Conservation (phyloP, 2,797 vertebrate genomes). For the Mus minutoides region DNA sequence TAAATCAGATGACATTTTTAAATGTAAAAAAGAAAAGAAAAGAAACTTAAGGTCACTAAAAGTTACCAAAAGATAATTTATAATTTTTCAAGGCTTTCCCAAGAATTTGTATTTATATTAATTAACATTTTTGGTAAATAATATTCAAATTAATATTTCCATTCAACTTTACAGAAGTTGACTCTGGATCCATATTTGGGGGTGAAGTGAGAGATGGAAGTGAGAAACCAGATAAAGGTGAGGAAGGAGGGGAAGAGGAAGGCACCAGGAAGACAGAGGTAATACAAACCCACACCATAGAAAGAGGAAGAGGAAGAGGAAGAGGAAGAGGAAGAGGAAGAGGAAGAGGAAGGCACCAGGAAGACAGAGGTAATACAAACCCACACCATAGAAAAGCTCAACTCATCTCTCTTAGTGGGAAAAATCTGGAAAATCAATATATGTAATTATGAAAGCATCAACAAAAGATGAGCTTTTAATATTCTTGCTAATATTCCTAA, state of each 20-base stretch:
- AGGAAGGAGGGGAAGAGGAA: background rate
- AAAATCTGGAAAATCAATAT: background rate
- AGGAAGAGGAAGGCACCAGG: background rate
- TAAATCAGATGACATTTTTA: conserved; percentile 25
- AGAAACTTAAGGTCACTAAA: background rate
- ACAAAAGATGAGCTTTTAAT: conserved; percentile 16
- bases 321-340: no score
- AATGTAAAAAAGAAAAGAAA: conserved; percentile 53
- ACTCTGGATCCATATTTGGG: conserved; percentile 3
- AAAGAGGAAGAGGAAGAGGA: no score
- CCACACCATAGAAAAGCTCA: background rate
- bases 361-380: background rate
- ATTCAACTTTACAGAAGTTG: background rate
- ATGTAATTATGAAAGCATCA: background rate
- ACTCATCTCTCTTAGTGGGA: background rate
- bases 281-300: background rate
- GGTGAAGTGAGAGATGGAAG: background rate
- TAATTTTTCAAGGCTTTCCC: conserved; percentile 1
- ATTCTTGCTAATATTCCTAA: background rate
- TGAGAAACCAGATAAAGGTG: background rate
- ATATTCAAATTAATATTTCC: background rate
- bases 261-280: background rate
- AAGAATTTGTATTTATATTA: background rate
- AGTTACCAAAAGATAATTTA: background rate
- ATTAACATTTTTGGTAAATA: conserved; percentile 12